Evolutionary conservation across 1,140 invertebrate species (phyloP), one percentile per base, ranked within the genome.

Genomic region (Pentalonia nigronervosa): DNA sequence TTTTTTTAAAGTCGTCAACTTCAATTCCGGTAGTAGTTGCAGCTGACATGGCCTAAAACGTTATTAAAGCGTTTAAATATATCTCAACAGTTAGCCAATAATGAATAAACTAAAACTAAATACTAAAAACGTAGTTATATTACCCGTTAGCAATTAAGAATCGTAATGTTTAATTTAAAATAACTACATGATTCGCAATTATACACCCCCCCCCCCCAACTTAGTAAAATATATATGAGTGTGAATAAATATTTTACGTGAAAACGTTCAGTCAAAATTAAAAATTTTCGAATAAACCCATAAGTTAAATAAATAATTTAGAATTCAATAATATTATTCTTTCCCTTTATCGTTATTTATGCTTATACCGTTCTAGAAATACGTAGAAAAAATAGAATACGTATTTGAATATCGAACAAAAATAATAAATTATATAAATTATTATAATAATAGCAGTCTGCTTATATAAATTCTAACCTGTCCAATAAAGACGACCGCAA

Each of bases 401-500:
- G 0, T 76, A n/a, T 76, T 76, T 17, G n/a, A 67, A 67, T 67
- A n/a, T 67, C 60, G 30, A 67, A n/a, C 9, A 76, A 76, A 17
- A 83, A 83, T 36, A 34, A 81, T 36, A 83, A 36, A 20, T 83
- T 83, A 81, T 34, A 36, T 4, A 30, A 11, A 30, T n/a, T 4
- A 67, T 41, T 41, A 30, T 67, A 17, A 76, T 76, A 25, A 56
- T 56, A 76, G n/a, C 60, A 17, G 14, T 76, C 30, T 76, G 30
- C 14, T 76, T 76, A 17, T 17, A 67, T n/a, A 67, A n/a, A 47
- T 47, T 53, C 84, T 47, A 14, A 93, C 91, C 81, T 93, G 91
- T 93, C 81, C 91, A 25, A 93, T 50, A 2, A 93, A 86, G 76
- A 86, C 76, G 76, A 86, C 48, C 14, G 91, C 81, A 14, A 93